Evolutionary conservation across 2,797 vertebrate species (phyloP), one percentile per base, ranked within the genome.

Genomic region (Pseudomugil tenellus): DNA sequence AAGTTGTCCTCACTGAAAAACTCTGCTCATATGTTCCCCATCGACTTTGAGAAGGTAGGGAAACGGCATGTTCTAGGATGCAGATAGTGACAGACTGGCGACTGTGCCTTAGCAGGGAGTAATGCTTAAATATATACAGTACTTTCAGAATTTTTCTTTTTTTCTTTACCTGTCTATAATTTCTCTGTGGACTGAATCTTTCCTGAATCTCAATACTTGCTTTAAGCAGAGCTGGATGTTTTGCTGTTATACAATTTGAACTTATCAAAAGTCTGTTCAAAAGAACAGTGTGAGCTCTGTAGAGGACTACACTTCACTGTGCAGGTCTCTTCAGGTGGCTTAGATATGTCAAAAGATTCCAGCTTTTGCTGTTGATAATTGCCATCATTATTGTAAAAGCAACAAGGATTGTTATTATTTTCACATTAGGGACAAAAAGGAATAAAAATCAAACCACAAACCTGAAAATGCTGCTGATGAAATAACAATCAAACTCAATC

Each of bases 41-140:
- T 95, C 63, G 71, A 92, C 69, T 98, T 98, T 66, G 95, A 96
- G 84, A 98, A 97, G 96, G 97, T 98, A 86, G 32, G 68, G 19
- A 17, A 58, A 14, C 34, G 61, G 62, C 13, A 67, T 65, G 37
- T 34, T 31, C 70, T 71, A 61, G 19, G 58, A 80, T 73, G 49
- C 84, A 89, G 85, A 91, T 86, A 76, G 66, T 54, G 58, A 91
- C 87, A 81, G 58, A 56, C 52, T 43, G 84, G 83, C 67, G 59
- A 58, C 85, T 58, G 34, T 57, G 68, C n/a, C 69, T 74, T 85
- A 69, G 81, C 80, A 57, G 84, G 81, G 78, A 77, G 74, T 79
- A 64, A 23, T 41, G 37, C 72, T 74, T 35, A n/a, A 21, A 62
- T 80, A 69, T 81, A 62, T 79, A 57, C 76, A n/a, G 19, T 25